A percentile compares a stretch with the other conserved stretches of the same genome.
These are phyloP conservation scores for Tyto alba DNA, from an alignment of 2,113 vertebrate genomes.

Conservation along the genomic window DNA sequence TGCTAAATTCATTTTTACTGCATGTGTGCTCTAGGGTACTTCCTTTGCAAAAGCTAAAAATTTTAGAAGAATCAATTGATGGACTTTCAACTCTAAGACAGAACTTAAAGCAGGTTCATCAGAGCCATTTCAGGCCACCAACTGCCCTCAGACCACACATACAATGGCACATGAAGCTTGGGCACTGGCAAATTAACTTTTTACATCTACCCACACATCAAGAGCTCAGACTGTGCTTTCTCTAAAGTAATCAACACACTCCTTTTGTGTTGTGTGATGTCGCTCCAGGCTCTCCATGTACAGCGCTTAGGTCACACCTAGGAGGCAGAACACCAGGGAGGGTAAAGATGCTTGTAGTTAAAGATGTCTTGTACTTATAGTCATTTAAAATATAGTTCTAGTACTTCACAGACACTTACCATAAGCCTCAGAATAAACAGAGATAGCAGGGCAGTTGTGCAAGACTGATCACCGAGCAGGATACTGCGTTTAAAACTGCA, in stretches of 20 bases:
- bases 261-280: fast-evolving
- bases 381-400: background rate
- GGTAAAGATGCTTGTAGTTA: background rate
- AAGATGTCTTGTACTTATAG: background rate
- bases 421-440: background rate
- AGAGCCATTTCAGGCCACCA: no score
- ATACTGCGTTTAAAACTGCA: background rate
- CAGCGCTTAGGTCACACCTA: background rate
- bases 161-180: no score
- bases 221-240: background rate
- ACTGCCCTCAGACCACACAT: no score
- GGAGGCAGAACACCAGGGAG: background rate
- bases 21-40: no score
- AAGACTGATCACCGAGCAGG: background rate
- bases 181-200: no score
- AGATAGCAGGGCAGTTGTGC: background rate
- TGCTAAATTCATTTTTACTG: no score
- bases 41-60: no score
- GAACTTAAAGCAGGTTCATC: no score
- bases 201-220: no score
- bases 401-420: background rate
- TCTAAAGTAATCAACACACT: background rate
- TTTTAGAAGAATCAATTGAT: no score
- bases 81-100: no score
- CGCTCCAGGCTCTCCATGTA: background rate